Evolutionary conservation across 2,113 vertebrate genomes (phyloP), one percentile per base, ranked within the genome.

Genomic region (Hippopotamus amphibius): DNA sequence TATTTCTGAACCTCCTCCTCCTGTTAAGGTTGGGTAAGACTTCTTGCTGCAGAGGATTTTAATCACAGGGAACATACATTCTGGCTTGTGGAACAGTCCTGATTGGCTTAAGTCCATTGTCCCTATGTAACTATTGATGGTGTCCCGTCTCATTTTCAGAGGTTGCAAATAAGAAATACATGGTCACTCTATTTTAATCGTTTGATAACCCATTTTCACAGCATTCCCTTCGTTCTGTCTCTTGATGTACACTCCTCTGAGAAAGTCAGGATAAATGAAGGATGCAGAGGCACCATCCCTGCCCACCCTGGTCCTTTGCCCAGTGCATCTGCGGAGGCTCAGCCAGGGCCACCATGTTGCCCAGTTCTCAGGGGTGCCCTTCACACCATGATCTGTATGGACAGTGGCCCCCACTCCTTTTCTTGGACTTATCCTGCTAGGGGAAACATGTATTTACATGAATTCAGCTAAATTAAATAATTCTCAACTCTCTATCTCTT

Each of bases 1-100:
- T 96, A 48, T 59, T 94, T 96, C 80, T 90, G 12, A 98, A 96
- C 71, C 13, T 87, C 48, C 93, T 37, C 81, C 77, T 95, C 50
- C 57, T 85, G 19, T 65, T 63, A 77, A 68, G 19, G 26, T 50
- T 69, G 43, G 57, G 90, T 92, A 92, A 81, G 57, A 80, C 43
- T 76, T 66, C 94, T 79, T 84, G 33, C 48, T 72, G 48, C n/a
- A 82, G 48, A 89, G 17, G 68, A 88, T 91, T 89, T 93, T 92
- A 93, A 96, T 46, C 53, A 79, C 26, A 30, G 17, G 17, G 19
- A 92, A 68, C 55, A 50, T 50, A 46, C 30, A 72, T 63, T 66
- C 12, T 16, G 19, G 7, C 71, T 85, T 96, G 76, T 96, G 14
- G 53, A 86, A 72, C 14, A 68, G 68, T 72, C 57, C 50, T 93